A percentile compares a stretch with the other conserved stretches of the same genome.
These are phyloP conservation scores for Eristalis intricaria DNA, from an alignment of 2,888 invertebrate genomes.

Conservation along the genomic window DNA sequence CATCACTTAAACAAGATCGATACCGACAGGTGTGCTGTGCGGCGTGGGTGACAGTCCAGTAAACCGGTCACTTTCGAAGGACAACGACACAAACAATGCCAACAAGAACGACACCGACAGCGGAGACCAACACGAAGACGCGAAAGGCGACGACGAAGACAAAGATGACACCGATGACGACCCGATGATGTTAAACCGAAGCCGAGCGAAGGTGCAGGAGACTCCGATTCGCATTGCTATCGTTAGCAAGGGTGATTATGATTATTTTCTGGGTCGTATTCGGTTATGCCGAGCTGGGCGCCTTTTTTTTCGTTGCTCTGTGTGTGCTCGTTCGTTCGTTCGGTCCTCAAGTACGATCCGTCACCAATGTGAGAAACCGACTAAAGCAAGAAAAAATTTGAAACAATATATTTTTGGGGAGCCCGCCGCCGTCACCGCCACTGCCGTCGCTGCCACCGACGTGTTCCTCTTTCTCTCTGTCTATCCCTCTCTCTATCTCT, in stretches of 20 bases:
- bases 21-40: background rate
- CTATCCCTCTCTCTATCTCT: conserved; percentile 55
- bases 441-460: conserved; percentile 25
- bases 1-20: background rate
- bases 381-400: conserved; percentile 82
- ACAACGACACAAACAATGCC: conserved; percentile 27
- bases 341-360: conserved; percentile 78
- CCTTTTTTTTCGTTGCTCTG: conserved; percentile 46
- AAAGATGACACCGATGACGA: conserved; percentile 44
- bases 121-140: background rate
- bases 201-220: conserved; percentile 58
- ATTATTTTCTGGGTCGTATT: conserved; percentile 69
- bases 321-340: background rate
- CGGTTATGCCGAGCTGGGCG: conserved; percentile 51
- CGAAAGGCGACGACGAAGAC: conserved; percentile 39
- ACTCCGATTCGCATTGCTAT: conserved; percentile 55
- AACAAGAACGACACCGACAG: conserved; percentile 37
- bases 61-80: background rate
- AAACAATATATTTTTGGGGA: conserved; percentile 82
- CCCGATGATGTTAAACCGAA: conserved; percentile 46
- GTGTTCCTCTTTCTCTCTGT: conserved; percentile 37
- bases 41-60: background rate
- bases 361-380: conserved; percentile 82
- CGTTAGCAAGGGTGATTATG: conserved; percentile 48
- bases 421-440: conserved; percentile 56